Base-by-base conservation (phyloP, 2,113 vertebrate genomes). In the Mesoclemmys tuberculata region DNA sequence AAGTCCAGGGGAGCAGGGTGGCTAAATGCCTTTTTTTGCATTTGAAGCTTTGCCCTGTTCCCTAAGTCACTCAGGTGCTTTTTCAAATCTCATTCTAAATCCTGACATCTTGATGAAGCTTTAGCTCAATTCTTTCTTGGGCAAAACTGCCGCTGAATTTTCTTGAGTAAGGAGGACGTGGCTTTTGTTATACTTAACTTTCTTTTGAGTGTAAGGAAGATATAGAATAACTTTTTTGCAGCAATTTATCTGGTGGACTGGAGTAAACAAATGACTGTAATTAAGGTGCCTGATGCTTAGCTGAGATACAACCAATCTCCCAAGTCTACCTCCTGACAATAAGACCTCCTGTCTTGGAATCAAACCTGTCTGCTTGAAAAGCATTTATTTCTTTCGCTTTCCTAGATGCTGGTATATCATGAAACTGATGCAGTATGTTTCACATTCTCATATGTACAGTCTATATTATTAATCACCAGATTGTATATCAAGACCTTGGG, bases 401-500 rank as follows among this genome's bases (percentile, higher is more conserved):
- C 6, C 22, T 2, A 82, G 80, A 61, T 88, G 18, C 41, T 54
- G 24, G 24, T 82, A 5, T 61, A 49, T 41, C 22, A 26, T 46
- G 68, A n/a, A 89, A 84, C 86, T 88, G 78, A 27, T 83, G 55
- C 75, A 1, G 0, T 87, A 13, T 91, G 68, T 92, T 91, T 84
- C 82, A 81, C 35, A 4, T 92, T 84, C 29, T 90, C 74, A 0
- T 87, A 51, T 82, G 41, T 79, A 55, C 11, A 41, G 5, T 90
- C 46, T 89, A 19, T 93, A 58, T 90, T 93, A 92, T 93, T 96
- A 92, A 82, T 94, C 87, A 84, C 74, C 79, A 84, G 89, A 92
- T 91, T 87, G 80, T 90, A 81, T 87, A 83, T 95, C 89, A 90
- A 77, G 89, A 82, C 90, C 92, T 93, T 6, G 87, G 26, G 82